These are phyloP conservation scores for Alcedo quadribrachys DNA, from an alignment of 2,797 vertebrate genomes.

Conservation along the genomic window DNA sequence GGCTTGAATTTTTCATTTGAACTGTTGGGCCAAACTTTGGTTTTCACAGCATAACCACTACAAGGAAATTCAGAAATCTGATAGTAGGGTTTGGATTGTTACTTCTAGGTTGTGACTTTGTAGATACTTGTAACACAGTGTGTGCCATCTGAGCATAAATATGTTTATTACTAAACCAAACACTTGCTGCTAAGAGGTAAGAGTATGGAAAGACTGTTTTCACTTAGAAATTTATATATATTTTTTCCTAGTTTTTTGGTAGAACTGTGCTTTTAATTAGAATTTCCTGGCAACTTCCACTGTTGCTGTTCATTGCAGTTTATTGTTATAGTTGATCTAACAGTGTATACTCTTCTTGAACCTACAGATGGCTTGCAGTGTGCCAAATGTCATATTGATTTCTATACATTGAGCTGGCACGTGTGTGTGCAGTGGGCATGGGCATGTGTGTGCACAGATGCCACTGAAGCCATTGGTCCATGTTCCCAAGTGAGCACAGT, in stretches of 20 bases:
- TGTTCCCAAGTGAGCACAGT: rapidly evolving
- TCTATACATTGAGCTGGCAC: not conserved
- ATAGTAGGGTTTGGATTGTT: not conserved
- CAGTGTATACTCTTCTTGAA: not conserved
- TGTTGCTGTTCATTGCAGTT: not conserved
- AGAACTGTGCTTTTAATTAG: not conserved
- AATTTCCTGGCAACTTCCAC: not conserved
- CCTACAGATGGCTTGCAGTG: not conserved
- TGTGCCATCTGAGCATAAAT: not conserved
- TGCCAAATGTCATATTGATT: rapidly evolving
- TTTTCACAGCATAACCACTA: not conserved
- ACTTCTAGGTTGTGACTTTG: not conserved
- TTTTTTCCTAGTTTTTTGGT: not conserved
- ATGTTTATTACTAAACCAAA: not conserved
- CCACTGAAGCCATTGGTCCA: not conserved
- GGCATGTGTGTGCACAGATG: not conserved
- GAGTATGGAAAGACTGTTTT: not conserved
- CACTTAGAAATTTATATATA: not conserved
- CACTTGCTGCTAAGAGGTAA: not conserved
- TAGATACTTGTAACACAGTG: not conserved
- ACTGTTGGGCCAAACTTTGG: rapidly evolving
- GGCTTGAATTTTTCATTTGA: not conserved
- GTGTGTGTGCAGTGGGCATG: not conserved
- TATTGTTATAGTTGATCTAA: not conserved
- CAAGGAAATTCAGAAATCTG: not conserved